Percentiles rank a stretch among this genome's conserved stretches.
phyloP scores from a whole-genome alignment of 30 jellyfish, hydroid and myxozoan genomes.

The Calvadosia cruxmelitensis region DNA sequence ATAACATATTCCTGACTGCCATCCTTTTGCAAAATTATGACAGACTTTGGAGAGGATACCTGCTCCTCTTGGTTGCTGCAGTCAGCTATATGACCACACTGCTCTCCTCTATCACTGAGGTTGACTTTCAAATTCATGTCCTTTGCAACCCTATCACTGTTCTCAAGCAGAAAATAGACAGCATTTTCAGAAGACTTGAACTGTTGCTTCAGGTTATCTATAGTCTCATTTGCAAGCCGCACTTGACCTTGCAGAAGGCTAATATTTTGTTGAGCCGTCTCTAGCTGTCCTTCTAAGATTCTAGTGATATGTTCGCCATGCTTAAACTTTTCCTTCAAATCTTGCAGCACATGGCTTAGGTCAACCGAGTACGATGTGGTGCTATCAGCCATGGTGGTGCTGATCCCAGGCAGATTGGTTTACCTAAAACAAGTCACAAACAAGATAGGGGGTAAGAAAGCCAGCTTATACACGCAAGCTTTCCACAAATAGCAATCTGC shows the following conservation, averaged over 20 bases:
- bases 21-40: neutral
- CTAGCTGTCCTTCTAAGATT: slow-evolving; percentile 81
- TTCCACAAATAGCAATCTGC: too few relatives aligned
- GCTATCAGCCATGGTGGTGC: too few relatives aligned
- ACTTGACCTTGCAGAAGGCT: slow-evolving; percentile 84
- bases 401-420: too few relatives aligned
- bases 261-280: slow-evolving; percentile 82
- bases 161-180: too few relatives aligned
- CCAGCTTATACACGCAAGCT: too few relatives aligned
- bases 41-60: neutral
- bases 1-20: too few relatives aligned
- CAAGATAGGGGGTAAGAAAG: too few relatives aligned
- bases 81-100: too few relatives aligned
- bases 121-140: neutral
- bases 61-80: too few relatives aligned
- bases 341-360: too few relatives aligned
- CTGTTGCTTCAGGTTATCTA: slow-evolving; percentile 70
- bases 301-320: slow-evolving; percentile 80
- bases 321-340: slow-evolving; percentile 66
- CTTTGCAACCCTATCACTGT: neutral
- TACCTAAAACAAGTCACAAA: too few relatives aligned
- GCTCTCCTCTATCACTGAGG: neutral
- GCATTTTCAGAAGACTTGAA: slow-evolving; percentile 69
- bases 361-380: too few relatives aligned
- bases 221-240: slow-evolving; percentile 83